Base-by-base conservation (phyloP, 1,140 invertebrate species). In the Drosophila albomicans region DNA sequence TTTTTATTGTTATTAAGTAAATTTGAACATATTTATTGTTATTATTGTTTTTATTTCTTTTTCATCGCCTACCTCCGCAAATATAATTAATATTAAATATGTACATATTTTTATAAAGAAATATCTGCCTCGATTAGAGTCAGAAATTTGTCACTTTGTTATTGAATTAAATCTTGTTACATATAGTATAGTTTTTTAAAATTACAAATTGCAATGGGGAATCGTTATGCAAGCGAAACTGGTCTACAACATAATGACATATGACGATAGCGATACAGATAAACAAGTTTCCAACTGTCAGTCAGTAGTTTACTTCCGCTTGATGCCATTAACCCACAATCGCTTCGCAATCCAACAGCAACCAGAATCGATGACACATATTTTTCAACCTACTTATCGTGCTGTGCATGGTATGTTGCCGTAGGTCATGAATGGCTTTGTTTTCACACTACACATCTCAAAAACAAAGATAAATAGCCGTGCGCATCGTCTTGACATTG, bases 401-500 rank as follows among this genome's bases (percentile, higher is more conserved):
- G n/a, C 4, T 43, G 16, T 20, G 16, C 54, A 63, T 57, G 62
- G 25, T 25, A 65, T 79, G 68, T 91, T 91, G 82, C 43, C 87
- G 74, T 79, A 91, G 88, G 88, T 91, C 88, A 81, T 81, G 80
- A 58, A 38, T 67, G 73, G 54, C 62, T 70, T 71, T 71, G 68
- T 78, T 77, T 71, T 46, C 64, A 75, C 38, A 30, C 45, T 16
- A 45, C 73, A 71, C 35, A 38, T 75, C 67, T 75, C 15, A 15
- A 28, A 45, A 57, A 59, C 11, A 76, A 45, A 54, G 63, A 75
- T 62, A 75, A 66, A 71, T 80, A 49, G 61, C 25, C 67, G 51
- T 68, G 80, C 43, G 81, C 86, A 82, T 78, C 67, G 78, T 81
- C 87, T 88, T 91, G 88, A 91, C 88, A 91, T 91, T 91, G 88